These are phyloP conservation scores for Caenorhabditis latens DNA, from an alignment of 1,140 invertebrate genomes.

Conservation along the genomic window DNA sequence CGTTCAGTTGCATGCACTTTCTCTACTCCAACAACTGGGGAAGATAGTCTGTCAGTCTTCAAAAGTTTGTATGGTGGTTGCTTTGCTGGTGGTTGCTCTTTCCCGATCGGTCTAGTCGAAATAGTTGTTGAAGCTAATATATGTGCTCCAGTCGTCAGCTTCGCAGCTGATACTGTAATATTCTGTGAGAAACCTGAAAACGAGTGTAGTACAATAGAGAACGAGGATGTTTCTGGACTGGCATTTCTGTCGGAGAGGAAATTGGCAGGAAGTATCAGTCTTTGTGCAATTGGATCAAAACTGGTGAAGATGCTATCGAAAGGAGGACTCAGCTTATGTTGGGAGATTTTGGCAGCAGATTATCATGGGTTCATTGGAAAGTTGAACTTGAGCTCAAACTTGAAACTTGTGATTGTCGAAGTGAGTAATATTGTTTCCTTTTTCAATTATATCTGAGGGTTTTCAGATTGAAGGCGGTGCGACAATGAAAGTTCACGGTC, in stretches of 20 bases:
- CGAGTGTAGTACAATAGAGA: constrained; percentile 21
- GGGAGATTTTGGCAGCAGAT: constrained; percentile 3
- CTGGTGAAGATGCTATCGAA: constrained; percentile 14
- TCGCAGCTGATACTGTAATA: not conserved
- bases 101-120: constrained; percentile 15
- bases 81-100: constrained; percentile 21
- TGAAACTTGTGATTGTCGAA: not conserved
- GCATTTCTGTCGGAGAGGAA: not conserved
- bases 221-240: not conserved
- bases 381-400: not conserved
- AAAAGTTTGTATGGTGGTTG: constrained; percentile 22
- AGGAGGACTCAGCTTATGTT: constrained; percentile 1
- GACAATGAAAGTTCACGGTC: not conserved
- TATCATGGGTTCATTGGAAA: constrained; percentile 17
- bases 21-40: not conserved
- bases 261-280: not conserved
- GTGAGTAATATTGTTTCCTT: not conserved
- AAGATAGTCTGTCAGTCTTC: not conserved
- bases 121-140: constrained; percentile 8
- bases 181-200: constrained; percentile 25
- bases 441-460: not conserved
- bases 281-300: constrained; percentile 25
- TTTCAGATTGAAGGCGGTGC: constrained; percentile 44
- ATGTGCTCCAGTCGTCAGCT: not conserved
- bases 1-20: not conserved